Evolutionary conservation across 2,888 invertebrate species (phyloP), one percentile per base, ranked within the genome.

Genomic region (Cephus rjabovi): DNA sequence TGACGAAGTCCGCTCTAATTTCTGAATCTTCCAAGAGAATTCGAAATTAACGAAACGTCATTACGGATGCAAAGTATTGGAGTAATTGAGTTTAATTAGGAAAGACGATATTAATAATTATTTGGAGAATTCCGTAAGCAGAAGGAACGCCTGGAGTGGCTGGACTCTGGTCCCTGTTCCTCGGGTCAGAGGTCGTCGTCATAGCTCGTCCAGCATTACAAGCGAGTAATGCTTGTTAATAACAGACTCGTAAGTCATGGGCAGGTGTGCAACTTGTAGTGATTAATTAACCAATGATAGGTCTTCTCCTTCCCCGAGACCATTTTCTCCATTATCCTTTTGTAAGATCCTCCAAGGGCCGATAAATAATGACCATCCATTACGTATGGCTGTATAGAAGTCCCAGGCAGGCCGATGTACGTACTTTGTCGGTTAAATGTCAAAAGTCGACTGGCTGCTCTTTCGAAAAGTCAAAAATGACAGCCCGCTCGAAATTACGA

Each of bases 221-320:
- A 3, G 34, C 81, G 80, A 85, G 83, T 85, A 86, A 88, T 87
- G 83, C 82, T 82, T 81, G 84, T 86, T 88, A 87, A 88, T 88
- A 86, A 87, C 80, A 84, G 85, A 78, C 80, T 82, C 81, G 80
- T 82, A 82, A 84, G 80, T 77, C 81, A 77, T 79, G 77, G 83
- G 85, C 88, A 87, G 88, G 86, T 88, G 86, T 78, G 79, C 83
- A 79, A 83, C 79, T 83, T 78, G 79, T 79, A 74, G 81, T 85
- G 87, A 88, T 88, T 88, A 87, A 88, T 88, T 87, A 88, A 83
- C 84, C 83, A 86, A 87, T 85, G 86, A 85, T 86, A 82, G 85
- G 81, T 76, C 83, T 82, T 81, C 83, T 37, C n/a, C 6, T 56
- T 9, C 9, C 15, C 71, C 12, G 31, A 4, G 12, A 71, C 11